Evolutionary conservation across 2,888 invertebrate genomes (phyloP), one percentile per base, ranked within the genome.

Genomic region (Stenodema calcarata): DNA sequence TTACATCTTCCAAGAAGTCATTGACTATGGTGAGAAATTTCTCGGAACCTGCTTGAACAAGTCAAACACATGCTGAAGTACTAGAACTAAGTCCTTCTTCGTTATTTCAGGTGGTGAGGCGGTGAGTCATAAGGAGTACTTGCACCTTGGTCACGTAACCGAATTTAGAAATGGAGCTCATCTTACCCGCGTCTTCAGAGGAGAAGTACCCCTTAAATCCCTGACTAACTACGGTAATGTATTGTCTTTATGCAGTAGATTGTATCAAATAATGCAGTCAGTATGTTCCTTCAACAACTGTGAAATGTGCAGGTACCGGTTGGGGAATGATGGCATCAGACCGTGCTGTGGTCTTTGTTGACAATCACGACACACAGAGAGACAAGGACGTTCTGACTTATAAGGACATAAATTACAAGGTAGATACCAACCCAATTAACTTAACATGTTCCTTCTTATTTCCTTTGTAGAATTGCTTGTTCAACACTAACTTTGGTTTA

Each of bases 281-380:
- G 35, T 2, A 35, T 35, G n/a, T 35, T 35, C 35, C 35, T 4
- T 35, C 7, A 7, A 35, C 2, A 35, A 4, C 7, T 35, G 7
- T 50, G 0, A 54, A 50, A 16, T 69, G 12, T 23, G 16, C 73
- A 84, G 84, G 84, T 28, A 47, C 73, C 28, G 73, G 30, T 28
- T 86, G 86, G 86, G 76, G 62, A 18, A 6, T 80, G 80, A 50
- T 80, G 80, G 18, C 27, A 9, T 80, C 80, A 7, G 28, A 80
- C 94, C 88, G 93, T 96, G 80, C 80, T 1, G 90, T 97, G 0
- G 94, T 95, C 23, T 97, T 97, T 90, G 94, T 97, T 80, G 97
- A 97, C 90, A 98, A 98, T 91, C 98, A 98, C 90, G 98, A 98
- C 91, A 97, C 95, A 90, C 97, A 97, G 91, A 93, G 98, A 89